Evolutionary conservation across 1,140 invertebrate species (phyloP), one percentile per base, ranked within the genome.

Genomic region (Bombus sylvicola): DNA sequence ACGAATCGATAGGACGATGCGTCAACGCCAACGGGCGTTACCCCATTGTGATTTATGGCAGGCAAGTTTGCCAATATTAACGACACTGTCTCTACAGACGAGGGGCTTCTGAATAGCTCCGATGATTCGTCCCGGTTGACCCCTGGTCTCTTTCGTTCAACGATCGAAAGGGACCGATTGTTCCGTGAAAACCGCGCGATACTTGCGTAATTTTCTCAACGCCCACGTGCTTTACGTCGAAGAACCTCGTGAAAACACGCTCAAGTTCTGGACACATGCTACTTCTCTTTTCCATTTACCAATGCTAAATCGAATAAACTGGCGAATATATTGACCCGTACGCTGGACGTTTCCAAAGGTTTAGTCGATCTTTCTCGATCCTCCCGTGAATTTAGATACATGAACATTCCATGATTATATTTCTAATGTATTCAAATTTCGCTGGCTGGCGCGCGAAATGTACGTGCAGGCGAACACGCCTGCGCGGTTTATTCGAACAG

Each of bases 1-100:
- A 68, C 53, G 86, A 85, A 91, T 86, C 79, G 88, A 89, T 87
- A 89, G 87, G 77, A 31, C 79, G 82, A 72, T 87, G 68, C 81
- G 83, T 87, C 85, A 87, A 76, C 59, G 74, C 34, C 75, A 62
- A 81, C 53, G 77, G 86, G 76, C 71, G 81, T 81, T 79, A 28
- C n/a, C 75, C 68, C 43, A 57, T 64, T 64, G 71, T 88, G 87
- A 88, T 90, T 88, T 91, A 91, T 87, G 73, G 39, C 37, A 34
- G 15, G n/a, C 53, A 39, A 57, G 59, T 74, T 57, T 39, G 69
- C 69, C 62, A n/a, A 64, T 87, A 89, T 86, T 89, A 86, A 81
- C 53, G 57, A 57, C 41, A 84, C 43, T 73, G 72, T 84, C n/a
- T 41, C 34, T 47, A 15, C 77, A 37, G 41, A 12, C 37, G 25